phyloP scores from a whole-genome alignment of 2,113 vertebrate species.

The Acrocephalus kingi region DNA sequence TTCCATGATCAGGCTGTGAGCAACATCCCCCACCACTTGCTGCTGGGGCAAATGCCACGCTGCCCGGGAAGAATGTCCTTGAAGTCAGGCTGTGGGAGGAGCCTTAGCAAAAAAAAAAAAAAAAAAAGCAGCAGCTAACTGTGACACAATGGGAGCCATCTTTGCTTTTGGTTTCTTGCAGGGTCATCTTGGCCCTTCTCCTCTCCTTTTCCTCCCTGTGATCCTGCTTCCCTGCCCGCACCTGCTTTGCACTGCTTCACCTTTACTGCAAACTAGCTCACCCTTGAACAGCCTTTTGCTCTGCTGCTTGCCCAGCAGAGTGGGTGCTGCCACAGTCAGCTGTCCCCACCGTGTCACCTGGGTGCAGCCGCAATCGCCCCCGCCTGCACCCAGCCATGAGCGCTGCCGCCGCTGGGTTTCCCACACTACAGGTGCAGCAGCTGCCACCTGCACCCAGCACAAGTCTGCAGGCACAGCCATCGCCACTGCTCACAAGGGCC shows the following conservation, averaged over 20 bases:
- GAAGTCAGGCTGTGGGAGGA: background rate
- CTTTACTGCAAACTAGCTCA: background rate
- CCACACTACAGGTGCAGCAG: background rate
- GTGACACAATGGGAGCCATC: fast-evolving
- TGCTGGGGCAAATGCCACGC: too few relatives aligned
- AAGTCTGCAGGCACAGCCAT: background rate
- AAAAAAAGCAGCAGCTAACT: too few relatives aligned
- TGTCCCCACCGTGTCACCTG: background rate
- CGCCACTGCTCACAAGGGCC: too few relatives aligned
- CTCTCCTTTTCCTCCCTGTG: background rate
- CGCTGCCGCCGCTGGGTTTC: background rate
- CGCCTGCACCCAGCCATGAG: background rate
- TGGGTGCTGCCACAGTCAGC: background rate
- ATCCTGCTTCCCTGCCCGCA: too few relatives aligned
- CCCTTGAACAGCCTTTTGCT: background rate
- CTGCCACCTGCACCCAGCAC: background rate
- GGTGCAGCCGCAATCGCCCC: background rate
- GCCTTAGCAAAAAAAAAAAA: background rate
- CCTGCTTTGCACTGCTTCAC: background rate
- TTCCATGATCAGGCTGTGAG: background rate
- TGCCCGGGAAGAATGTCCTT: background rate
- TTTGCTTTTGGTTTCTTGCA: background rate
- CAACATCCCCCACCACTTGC: fast-evolving
- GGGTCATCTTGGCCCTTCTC: background rate
- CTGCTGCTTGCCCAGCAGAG: background rate